Evolutionary conservation across 2,113 vertebrate genomes (phyloP), one percentile per base, ranked within the genome.

Genomic region (Octodon degus): DNA sequence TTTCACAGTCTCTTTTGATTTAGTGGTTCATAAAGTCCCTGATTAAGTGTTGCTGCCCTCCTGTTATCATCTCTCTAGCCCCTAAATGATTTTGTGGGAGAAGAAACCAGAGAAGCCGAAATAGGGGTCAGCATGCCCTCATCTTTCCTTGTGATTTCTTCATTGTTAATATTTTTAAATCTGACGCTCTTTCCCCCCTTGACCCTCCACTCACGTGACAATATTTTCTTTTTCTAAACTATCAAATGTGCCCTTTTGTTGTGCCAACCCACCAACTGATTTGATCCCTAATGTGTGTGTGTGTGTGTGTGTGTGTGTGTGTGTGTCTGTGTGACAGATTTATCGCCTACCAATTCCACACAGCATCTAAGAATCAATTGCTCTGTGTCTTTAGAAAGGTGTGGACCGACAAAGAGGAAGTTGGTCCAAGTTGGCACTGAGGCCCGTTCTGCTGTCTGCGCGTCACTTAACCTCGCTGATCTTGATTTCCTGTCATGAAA

Each of bases 1-100:
- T 99, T 98, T 98, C 98, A 98, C 97, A 97, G 98, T 97, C 97
- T 97, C 97, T 97, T 98, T 98, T 98, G 97, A 98, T 98, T 98
- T 98, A 96, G 97, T 95, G 97, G 96, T 98, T 98, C 98, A 96
- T 98, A 98, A 98, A 98, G 98, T 98, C 97, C 98, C 96, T 93
- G 98, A 98, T 98, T 98, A 98, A 97, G 95, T 97, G 95, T 93
- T 96, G 88, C 76, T 92, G 84, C 89, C 60, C 37, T 93, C 86
- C 55, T 22, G 58, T 91, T 95, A 95, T 96, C 5, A 67, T 95
- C 90, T 97, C 86, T 93, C 96, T 96, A 95, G 70, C 94, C 82
- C 96, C 93, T 96, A 89, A 95, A 97, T 91, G 89, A 53, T 94
- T 96, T 96, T 97, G 67, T 83, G 55, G 85, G 90, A 96, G 76